Evolutionary conservation across 2,888 invertebrate genomes (phyloP).

Genomic region (Itoplectis maculator): DNA sequence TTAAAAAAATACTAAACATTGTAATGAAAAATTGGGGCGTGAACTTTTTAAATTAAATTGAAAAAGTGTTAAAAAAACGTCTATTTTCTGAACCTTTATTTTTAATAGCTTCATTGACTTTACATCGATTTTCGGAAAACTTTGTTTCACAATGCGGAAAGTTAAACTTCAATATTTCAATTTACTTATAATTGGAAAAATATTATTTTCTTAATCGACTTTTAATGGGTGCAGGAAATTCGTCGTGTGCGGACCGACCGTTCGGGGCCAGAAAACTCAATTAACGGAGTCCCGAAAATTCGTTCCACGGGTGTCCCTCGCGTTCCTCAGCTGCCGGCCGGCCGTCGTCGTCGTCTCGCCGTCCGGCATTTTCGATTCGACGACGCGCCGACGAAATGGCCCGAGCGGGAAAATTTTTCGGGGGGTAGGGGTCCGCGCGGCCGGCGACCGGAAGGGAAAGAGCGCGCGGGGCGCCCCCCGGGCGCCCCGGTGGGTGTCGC

Average conservation of each 20-base stretch:
- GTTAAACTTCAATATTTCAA: background rate
- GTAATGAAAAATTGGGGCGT: no score
- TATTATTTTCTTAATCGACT: background rate
- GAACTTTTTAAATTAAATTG: no score
- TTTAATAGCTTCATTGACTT: no score
- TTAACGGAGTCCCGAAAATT: background rate
- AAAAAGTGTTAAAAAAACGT: no score
- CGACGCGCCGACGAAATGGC: constrained; percentile 69
- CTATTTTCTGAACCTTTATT: no score
- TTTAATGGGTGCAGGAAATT: background rate
- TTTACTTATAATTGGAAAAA: background rate
- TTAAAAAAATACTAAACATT: no score
- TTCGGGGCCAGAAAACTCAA: constrained; percentile 6
- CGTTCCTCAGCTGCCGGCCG: background rate
- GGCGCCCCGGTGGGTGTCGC: constrained; percentile 72
- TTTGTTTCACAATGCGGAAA: no score
- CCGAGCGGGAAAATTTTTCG: constrained; percentile 56
- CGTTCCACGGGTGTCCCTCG: background rate
- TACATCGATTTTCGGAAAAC: background rate
- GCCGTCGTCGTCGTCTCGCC: no score
- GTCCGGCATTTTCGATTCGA: no score
- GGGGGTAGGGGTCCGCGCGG: constrained; percentile 1
- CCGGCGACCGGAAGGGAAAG: constrained; percentile 12
- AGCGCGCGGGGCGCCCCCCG: constrained; percentile 25
- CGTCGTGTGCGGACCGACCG: background rate